A percentile compares a stretch with the other conserved stretches of the same genome.
phyloP scores from a whole-genome alignment of 2,113 vertebrate genomes.

The Pseudopodoces humilis region DNA sequence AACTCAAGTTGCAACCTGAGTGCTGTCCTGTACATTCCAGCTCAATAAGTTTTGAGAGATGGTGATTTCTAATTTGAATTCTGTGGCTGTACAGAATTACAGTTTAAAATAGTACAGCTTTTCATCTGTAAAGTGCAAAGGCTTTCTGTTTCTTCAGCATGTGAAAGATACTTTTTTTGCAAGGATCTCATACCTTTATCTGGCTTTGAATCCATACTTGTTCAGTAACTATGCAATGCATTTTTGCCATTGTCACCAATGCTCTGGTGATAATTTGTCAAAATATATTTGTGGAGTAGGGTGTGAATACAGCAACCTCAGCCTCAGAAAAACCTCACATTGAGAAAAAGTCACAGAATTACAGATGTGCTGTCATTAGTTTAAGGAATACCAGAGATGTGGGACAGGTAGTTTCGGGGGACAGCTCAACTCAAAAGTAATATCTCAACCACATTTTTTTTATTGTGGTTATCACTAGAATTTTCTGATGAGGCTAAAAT shows the following conservation, averaged over 20 bases:
- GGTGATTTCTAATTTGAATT: neutral
- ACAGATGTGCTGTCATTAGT: neutral
- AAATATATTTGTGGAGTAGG: neutral
- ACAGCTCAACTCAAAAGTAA: neutral
- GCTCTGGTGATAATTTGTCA: neutral
- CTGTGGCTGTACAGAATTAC: neutral
- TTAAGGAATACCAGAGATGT: neutral
- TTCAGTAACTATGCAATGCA: neutral
- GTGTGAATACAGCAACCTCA: neutral
- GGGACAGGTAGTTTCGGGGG: neutral
- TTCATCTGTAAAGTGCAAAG: neutral
- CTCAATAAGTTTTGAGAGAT: neutral
- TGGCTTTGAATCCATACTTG: neutral
- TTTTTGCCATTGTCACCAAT: neutral
- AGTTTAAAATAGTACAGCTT: neutral
- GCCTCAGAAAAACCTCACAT: neutral
- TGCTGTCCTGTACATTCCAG: neutral
- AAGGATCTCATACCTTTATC: neutral
- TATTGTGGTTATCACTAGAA: neutral
- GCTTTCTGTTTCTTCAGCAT: neutral
- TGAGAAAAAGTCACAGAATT: neutral
- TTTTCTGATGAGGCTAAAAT: neutral
- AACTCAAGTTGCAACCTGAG: slow-evolving; percentile 18
- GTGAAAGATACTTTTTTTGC: neutral
- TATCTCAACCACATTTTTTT: neutral